Evolutionary conservation across 2,113 vertebrate species (phyloP).

Genomic region (Cheirogaleus medius): DNA sequence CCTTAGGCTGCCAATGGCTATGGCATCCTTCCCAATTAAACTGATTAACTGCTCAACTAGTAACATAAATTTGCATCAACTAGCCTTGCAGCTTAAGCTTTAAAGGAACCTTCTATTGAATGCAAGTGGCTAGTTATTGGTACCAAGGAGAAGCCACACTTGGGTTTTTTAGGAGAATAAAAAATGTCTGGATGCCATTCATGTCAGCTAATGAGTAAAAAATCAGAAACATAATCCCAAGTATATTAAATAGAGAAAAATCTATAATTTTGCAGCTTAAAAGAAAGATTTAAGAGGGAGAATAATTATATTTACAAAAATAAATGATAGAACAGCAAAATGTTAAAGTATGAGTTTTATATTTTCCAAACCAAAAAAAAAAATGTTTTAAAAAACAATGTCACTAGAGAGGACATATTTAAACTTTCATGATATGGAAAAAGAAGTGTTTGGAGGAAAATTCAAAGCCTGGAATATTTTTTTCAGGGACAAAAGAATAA

Average conservation of each 20-base stretch:
- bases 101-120: neutral
- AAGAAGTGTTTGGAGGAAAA: neutral
- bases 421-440: neutral
- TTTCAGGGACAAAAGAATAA: neutral
- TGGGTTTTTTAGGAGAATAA: neutral
- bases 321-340: neutral
- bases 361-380: neutral
- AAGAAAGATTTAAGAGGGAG: neutral
- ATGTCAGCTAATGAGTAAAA: neutral
- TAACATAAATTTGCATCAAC: slow-evolving; percentile 24
- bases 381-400: neutral
- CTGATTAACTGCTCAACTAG: neutral
- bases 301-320: neutral
- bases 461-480: neutral
- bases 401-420: neutral
- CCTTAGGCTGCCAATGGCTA: neutral
- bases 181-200: neutral
- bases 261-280: neutral
- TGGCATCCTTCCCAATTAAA: neutral
- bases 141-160: neutral
- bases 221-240: neutral
- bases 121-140: neutral
- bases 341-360: neutral
- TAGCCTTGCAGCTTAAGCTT: neutral
- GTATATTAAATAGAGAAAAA: neutral